Base-by-base conservation (phyloP, 2,888 invertebrate species). In the Ametastegia equiseti region DNA sequence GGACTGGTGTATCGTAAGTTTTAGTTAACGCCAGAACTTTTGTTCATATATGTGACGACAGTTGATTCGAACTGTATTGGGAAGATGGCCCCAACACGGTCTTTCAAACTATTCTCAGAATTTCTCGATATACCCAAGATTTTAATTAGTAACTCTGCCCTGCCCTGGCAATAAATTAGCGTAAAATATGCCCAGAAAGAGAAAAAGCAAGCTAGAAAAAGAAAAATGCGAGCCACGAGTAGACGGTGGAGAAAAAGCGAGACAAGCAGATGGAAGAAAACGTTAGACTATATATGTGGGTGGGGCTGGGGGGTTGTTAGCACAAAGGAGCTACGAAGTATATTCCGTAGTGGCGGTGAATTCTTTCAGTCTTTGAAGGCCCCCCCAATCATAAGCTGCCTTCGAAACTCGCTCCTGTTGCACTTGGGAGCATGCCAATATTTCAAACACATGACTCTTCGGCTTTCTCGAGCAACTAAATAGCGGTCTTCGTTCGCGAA, bases 391-490 rank as follows among this genome's bases (percentile, higher is more conserved):
- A 75, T 75, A 45, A 75, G 54, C 75, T 50, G 36, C 80, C 42
- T 69, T 63, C 27, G 50, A 36, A 11, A 45, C 57, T 3, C 71
- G 73, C 71, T 60, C 42, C 80, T 80, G 71, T 60, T 69, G 80
- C 57, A 71, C 42, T 60, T 73, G 80, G 80, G 57, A n/a, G 60
- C 60, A 13, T 71, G 80, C 71, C 80, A 80, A 80, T 80, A 80
- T 80, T 54, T 80, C 80, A 80, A 69, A 54, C 80, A 80, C 42
- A 75, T 80, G 80, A 80, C 80, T 71, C 73, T 50, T 36, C 42
- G 80, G 60, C 60, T 50, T 54, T 71, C 71, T 75, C 45, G 54
- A 36, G 54, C 54, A 75, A 75, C 75, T 36, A 39, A 75, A 75
- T 27, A 69, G 36, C 45, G 27, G 27, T 19, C 71, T 71, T 23